A percentile compares a stretch with the other conserved stretches of the same genome.
Conservation (phyloP, 2,888 invertebrate species). For the Phragmatobia fuliginosa region DNA sequence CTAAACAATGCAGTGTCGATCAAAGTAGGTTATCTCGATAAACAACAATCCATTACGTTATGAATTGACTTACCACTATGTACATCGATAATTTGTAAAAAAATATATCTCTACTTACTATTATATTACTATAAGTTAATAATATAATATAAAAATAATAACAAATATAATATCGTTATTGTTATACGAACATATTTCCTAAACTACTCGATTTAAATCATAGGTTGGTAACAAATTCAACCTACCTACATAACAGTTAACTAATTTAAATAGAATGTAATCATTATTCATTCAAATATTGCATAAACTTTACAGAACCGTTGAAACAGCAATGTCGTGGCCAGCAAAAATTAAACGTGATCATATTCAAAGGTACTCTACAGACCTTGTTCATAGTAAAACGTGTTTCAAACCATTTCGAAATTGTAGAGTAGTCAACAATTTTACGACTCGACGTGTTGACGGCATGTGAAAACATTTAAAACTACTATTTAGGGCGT, state of each 20-base stretch:
- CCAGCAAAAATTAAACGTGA: slow-evolving; percentile 57
- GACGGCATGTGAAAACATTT: slow-evolving; percentile 52
- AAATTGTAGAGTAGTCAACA: slow-evolving; percentile 36
- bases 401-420: slow-evolving; percentile 41
- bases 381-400: slow-evolving; percentile 41
- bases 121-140: no score
- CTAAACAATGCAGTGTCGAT: background rate
- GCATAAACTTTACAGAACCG: slow-evolving; percentile 40
- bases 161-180: no score
- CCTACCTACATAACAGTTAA: slow-evolving; percentile 37
- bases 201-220: slow-evolving; percentile 41
- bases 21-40: background rate
- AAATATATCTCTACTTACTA: no score
- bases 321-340: slow-evolving; percentile 53
- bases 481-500: slow-evolving; percentile 51
- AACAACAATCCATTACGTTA: background rate
- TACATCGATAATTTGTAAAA: no score
- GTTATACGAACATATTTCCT: slow-evolving; percentile 45
- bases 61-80: no score
- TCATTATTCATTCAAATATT: slow-evolving; percentile 50
- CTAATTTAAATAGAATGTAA: slow-evolving; percentile 52
- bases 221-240: slow-evolving; percentile 36
- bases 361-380: slow-evolving; percentile 33
- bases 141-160: no score
- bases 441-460: slow-evolving; percentile 46